Conservation (phyloP, 2,113 vertebrate genomes). For the Pseudorhombus dupliciocellatus region DNA sequence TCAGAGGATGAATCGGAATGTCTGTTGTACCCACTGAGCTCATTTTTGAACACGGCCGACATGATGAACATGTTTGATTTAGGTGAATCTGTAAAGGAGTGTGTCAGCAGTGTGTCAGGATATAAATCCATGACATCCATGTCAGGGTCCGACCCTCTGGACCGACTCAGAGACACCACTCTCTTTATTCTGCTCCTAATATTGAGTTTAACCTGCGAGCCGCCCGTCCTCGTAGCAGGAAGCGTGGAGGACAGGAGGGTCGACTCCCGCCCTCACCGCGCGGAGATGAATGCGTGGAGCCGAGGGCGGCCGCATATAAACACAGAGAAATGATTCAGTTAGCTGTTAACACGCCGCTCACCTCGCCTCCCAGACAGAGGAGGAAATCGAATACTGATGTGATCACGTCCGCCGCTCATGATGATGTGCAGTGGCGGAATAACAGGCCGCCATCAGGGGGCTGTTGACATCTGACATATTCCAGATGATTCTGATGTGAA, state of each 20-base stretch:
- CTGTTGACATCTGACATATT: neutral
- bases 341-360: conserved; percentile 25
- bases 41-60: too few relatives aligned
- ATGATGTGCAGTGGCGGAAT: neutral
- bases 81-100: too few relatives aligned
- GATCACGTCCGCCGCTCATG: conserved; percentile 4
- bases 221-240: neutral
- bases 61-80: too few relatives aligned
- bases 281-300: neutral
- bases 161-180: too few relatives aligned
- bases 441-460: too few relatives aligned
- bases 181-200: neutral
- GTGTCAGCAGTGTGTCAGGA: too few relatives aligned
- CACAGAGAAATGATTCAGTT: neutral
- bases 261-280: neutral
- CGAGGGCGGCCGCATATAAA: neutral
- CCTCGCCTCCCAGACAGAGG: conserved; percentile 33
- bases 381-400: conserved; percentile 29
- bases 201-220: conserved; percentile 1
- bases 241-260: neutral
- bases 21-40: too few relatives aligned
- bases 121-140: too few relatives aligned
- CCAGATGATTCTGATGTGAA: neutral
- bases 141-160: too few relatives aligned
- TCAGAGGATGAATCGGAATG: too few relatives aligned